phyloP scores from a whole-genome alignment of 2,797 vertebrate genomes.

The Sebastes flavidus region DNA sequence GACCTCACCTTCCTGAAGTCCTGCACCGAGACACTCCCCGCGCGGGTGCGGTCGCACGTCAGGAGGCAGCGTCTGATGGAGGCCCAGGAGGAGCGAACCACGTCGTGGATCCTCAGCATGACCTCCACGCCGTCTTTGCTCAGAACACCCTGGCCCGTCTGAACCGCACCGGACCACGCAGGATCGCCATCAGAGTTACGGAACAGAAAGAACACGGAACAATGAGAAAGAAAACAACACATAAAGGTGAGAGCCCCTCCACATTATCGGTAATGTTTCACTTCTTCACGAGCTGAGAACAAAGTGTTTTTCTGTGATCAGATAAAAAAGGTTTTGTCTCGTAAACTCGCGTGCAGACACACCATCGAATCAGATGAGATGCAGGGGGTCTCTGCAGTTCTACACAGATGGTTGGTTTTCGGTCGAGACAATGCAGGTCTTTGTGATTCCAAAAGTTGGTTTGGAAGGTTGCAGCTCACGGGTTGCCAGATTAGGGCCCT shows the following conservation, averaged over 20 bases:
- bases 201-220: neutral
- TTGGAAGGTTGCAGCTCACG: conserved; percentile 74
- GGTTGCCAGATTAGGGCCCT: conserved; percentile 81
- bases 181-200: neutral
- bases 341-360: conserved; percentile 17
- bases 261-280: neutral
- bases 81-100: conserved; percentile 76
- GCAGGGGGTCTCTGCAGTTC: conserved; percentile 50
- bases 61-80: conserved; percentile 76
- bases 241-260: conserved; percentile 39
- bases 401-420: conserved; percentile 69
- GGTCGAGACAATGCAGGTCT: conserved; percentile 67
- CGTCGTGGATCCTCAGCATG: conserved; percentile 78
- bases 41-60: conserved; percentile 48
- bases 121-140: conserved; percentile 56
- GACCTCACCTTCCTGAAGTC: conserved; percentile 82
- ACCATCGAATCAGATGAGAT: conserved; percentile 20
- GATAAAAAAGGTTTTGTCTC: conserved; percentile 38
- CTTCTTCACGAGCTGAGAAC: conserved; percentile 25
- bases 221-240: conserved; percentile 28
- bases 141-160: conserved; percentile 66
- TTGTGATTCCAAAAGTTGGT: conserved; percentile 67
- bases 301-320: conserved; percentile 44
- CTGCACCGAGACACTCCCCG: conserved; percentile 68
- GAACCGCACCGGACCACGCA: neutral